These are phyloP conservation scores for Nemapogon koenigi DNA, from an alignment of 2,888 invertebrate genomes.

Conservation along the genomic window DNA sequence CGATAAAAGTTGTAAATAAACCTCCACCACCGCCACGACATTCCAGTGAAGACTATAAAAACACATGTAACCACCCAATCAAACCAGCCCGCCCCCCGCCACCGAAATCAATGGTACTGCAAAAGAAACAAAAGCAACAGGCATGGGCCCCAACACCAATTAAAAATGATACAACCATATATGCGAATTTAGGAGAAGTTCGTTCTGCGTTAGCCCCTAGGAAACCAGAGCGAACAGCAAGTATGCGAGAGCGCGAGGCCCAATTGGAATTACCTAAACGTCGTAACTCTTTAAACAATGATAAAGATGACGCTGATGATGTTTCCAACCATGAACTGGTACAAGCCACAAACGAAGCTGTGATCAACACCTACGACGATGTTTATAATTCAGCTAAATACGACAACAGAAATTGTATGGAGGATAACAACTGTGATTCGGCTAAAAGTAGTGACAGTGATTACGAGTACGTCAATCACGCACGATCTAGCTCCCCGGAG, in stretches of 20 bases:
- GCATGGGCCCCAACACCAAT: constrained; percentile 41
- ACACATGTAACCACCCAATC: constrained; percentile 50
- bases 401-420: constrained; percentile 35
- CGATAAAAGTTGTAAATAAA: constrained; percentile 54
- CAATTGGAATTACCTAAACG: constrained; percentile 66
- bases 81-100: constrained; percentile 78
- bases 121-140: constrained; percentile 67
- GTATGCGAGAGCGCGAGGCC: constrained; percentile 81
- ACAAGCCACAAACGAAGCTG: constrained; percentile 51
- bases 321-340: constrained; percentile 42
- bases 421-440: constrained; percentile 31
- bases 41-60: constrained; percentile 52
- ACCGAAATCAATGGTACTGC: constrained; percentile 71
- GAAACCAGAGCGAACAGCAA: constrained; percentile 86
- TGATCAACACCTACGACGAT: constrained; percentile 56
- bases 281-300: constrained; percentile 51
- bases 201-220: constrained; percentile 81
- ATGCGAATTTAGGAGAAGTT: constrained; percentile 86
- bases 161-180: constrained; percentile 68
- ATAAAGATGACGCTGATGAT: constrained; percentile 57
- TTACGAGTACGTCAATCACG: constrained; percentile 70
- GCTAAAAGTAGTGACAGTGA: constrained; percentile 66
- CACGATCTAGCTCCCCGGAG: constrained; percentile 72
- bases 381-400: constrained; percentile 54
- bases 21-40: constrained; percentile 82